phyloP scores from a whole-genome alignment of 1,140 invertebrate species.

The Meloidogyne hapla region DNA sequence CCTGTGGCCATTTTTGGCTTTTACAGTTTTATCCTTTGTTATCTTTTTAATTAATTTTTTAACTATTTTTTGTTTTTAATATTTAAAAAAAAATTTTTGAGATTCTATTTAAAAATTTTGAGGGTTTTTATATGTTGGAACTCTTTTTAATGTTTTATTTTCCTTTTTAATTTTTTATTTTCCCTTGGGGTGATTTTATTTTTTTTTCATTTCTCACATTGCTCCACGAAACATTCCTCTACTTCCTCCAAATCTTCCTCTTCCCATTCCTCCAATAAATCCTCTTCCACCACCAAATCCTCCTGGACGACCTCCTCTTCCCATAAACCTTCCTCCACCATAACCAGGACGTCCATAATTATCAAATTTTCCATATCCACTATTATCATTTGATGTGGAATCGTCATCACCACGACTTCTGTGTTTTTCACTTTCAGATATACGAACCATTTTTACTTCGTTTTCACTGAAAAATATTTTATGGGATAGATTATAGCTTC shows the following conservation, averaged over 20 bases:
- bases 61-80: too few species aligned
- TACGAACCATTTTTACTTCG: conserved; percentile 23
- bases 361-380: not conserved
- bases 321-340: not conserved
- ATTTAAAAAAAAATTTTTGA: not conserved
- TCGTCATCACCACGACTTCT: conserved; percentile 3
- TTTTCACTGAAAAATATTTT: conserved; percentile 12
- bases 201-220: conserved; percentile 9
- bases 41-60: not conserved
- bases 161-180: not conserved
- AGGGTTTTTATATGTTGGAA: not conserved
- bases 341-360: not conserved
- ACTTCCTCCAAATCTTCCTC: conserved; percentile 21
- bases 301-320: conserved; percentile 15
- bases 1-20: too few species aligned
- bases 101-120: not conserved
- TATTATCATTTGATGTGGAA: not conserved
- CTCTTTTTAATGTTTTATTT: not conserved
- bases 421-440: not conserved
- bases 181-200: conserved; percentile 1
- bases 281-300: conserved; percentile 15
- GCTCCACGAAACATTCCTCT: not conserved
- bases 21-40: not conserved
- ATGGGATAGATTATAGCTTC: too few species aligned
- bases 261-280: conserved; percentile 2